These are phyloP conservation scores for Yponomeuta cagnagella DNA, from an alignment of 2,888 invertebrate genomes.

Conservation along the genomic window DNA sequence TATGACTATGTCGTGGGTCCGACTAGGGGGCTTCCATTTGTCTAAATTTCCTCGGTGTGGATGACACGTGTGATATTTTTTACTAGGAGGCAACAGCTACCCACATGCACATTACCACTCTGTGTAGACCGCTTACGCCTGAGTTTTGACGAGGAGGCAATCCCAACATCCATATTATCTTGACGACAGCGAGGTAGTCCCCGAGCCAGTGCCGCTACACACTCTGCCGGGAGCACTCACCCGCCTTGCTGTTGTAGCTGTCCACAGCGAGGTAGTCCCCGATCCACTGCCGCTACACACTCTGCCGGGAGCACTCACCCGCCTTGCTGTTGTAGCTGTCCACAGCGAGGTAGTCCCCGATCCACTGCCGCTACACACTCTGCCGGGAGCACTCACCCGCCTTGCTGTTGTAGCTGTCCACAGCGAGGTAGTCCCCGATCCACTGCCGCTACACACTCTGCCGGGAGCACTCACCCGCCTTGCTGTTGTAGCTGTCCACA, in stretches of 20 bases:
- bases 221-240: conserved; percentile 44
- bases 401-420: conserved; percentile 43
- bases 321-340: conserved; percentile 43
- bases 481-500: conserved; percentile 43
- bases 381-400: conserved; percentile 32
- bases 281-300: conserved; percentile 47
- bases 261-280: conserved; percentile 59
- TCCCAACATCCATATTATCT: too few species aligned
- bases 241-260: conserved; percentile 41
- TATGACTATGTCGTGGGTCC: too few species aligned
- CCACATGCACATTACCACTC: too few species aligned
- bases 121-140: too few species aligned
- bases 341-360: conserved; percentile 60
- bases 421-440: conserved; percentile 60
- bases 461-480: conserved; percentile 23
- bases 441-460: conserved; percentile 58
- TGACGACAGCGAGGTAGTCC: too few species aligned
- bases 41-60: too few species aligned
- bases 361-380: conserved; percentile 49
- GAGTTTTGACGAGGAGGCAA: too few species aligned
- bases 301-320: conserved; percentile 40
- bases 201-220: too few species aligned
- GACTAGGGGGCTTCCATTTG: too few species aligned
- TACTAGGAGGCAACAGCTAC: too few species aligned
- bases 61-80: too few species aligned